Percentiles rank a stretch among this genome's conserved stretches.
These are phyloP conservation scores for Leptodirus hochenwartii DNA, from an alignment of 2,888 invertebrate genomes.

Conservation along the genomic window DNA sequence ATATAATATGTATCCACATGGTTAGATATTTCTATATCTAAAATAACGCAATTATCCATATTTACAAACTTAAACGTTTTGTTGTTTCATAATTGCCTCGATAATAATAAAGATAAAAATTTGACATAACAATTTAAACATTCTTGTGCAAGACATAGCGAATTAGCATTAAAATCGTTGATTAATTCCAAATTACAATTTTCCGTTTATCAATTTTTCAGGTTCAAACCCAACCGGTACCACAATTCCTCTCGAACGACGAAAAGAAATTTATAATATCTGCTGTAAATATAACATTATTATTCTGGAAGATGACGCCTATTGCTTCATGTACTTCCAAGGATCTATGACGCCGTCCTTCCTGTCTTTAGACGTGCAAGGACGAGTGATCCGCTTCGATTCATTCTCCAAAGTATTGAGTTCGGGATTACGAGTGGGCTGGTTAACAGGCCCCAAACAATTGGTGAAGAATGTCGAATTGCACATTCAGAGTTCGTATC, in stretches of 20 bases:
- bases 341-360: slow-evolving; percentile 34
- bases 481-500: slow-evolving; percentile 49
- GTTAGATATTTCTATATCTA: too few relatives aligned
- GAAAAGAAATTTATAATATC: slow-evolving; percentile 50
- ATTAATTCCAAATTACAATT: slow-evolving; percentile 4
- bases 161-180: too few relatives aligned
- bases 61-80: too few relatives aligned
- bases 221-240: slow-evolving; percentile 62
- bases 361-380: slow-evolving; percentile 54
- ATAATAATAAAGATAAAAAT: too few relatives aligned
- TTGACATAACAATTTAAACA: too few relatives aligned
- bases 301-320: slow-evolving; percentile 70
- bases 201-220: slow-evolving; percentile 9
- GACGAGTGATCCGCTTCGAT: slow-evolving; percentile 58
- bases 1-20: too few relatives aligned
- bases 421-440: slow-evolving; percentile 54
- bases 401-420: slow-evolving; percentile 60
- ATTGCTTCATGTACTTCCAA: slow-evolving; percentile 54
- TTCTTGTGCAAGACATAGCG: too few relatives aligned
- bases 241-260: slow-evolving; percentile 43
- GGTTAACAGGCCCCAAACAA: slow-evolving; percentile 50
- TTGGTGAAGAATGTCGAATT: slow-evolving; percentile 44
- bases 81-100: too few relatives aligned
- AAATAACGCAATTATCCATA: too few relatives aligned
- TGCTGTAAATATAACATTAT: slow-evolving; percentile 60